phyloP scores from a whole-genome alignment of 37 sponge, comb jelly and placozoan species.

The Axinella damicornis region DNA sequence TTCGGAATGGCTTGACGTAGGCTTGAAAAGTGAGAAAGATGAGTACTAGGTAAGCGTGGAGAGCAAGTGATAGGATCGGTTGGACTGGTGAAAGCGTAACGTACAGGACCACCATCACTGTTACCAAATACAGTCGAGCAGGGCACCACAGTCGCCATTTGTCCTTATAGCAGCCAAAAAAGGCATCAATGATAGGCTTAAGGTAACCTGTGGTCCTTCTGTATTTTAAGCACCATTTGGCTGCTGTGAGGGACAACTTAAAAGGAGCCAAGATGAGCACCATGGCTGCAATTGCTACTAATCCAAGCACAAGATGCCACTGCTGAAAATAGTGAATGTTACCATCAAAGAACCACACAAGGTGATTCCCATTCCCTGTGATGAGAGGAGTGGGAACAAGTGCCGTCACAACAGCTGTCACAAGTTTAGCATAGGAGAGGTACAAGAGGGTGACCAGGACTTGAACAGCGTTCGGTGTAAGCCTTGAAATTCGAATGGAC shows the following conservation, averaged over 20 bases:
- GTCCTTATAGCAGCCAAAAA: conserved; percentile 15
- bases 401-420: neutral
- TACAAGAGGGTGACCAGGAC: neutral
- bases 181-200: conserved; percentile 36
- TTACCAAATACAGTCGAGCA: neutral
- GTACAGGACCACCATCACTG: neutral
- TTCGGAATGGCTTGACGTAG: conserved; percentile 3
- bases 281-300: neutral
- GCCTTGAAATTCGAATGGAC: neutral
- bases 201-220: neutral
- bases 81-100: neutral
- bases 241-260: neutral
- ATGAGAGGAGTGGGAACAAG: neutral
- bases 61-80: neutral
- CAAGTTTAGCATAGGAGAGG: neutral
- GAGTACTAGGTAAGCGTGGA: neutral
- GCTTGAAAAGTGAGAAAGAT: neutral
- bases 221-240: neutral
- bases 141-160: conserved; percentile 32
- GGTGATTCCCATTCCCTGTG: neutral
- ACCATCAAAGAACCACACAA: conserved; percentile 34
- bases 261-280: conserved; percentile 1
- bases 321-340: neutral
- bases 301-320: neutral
- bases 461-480: neutral